Evolutionary conservation across 2,888 invertebrate species (phyloP).

Genomic region (Bibio marci): DNA sequence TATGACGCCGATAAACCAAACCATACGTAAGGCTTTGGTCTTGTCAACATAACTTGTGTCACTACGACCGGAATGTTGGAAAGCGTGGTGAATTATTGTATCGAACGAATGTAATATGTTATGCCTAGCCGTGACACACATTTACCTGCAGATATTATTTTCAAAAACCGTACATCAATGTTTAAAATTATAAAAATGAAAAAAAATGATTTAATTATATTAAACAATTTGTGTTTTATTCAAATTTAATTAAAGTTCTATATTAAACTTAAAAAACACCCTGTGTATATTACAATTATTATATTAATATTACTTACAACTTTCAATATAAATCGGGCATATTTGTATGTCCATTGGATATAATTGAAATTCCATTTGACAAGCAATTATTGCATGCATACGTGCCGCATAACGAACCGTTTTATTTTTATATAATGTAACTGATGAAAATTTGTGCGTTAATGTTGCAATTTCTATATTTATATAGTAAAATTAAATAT

Average conservation of each 20-base stretch:
- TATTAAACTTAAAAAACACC: background rate
- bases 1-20: no score
- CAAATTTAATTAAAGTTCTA: no score
- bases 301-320: constrained; percentile 44
- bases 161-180: background rate
- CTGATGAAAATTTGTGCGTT: constrained; percentile 65
- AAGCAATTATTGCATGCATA: constrained; percentile 72
- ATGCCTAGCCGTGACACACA: no score
- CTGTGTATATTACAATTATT: background rate
- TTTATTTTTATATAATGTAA: constrained; percentile 62
- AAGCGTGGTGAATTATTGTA: no score
- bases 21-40: no score
- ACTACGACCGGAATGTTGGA: no score
- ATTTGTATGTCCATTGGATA: constrained; percentile 78
- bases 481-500: constrained; percentile 19
- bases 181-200: background rate
- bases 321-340: constrained; percentile 68
- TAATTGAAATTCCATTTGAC: constrained; percentile 74
- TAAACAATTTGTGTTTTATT: no score
- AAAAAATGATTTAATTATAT: background rate
- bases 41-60: no score
- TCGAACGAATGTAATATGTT: no score
- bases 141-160: no score
- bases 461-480: constrained; percentile 63
- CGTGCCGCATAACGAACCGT: constrained; percentile 64